A percentile compares a stretch with the other conserved stretches of the same genome.
phyloP scores from a whole-genome alignment of 2,797 vertebrate species.

The Atherinosoma microstoma region DNA sequence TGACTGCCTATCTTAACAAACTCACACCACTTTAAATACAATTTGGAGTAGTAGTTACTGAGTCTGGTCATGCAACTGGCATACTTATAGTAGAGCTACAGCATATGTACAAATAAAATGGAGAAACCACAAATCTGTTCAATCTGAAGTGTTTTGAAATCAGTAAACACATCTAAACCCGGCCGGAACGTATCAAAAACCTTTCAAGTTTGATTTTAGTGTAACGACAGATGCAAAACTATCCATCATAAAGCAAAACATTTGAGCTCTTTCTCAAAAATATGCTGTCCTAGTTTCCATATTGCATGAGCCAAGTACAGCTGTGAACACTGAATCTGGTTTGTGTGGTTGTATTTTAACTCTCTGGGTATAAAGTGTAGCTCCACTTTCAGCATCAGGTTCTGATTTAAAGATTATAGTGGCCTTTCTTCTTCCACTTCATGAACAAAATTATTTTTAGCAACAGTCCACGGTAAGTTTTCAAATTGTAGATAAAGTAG shows the following conservation, averaged over 20 bases:
- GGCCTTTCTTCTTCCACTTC: too few species aligned
- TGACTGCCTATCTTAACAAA: conserved; percentile 46
- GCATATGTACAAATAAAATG: not conserved
- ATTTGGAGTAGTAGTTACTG: conserved; percentile 28
- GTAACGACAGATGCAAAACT: not conserved
- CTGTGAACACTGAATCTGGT: not conserved
- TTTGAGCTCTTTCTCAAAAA: not conserved
- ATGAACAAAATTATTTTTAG: too few species aligned
- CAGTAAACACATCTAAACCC: not conserved
- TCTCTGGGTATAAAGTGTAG: not conserved
- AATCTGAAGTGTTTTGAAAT: not conserved
- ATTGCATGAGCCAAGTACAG: not conserved
- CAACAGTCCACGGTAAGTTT: too few species aligned
- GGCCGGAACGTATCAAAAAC: not conserved
- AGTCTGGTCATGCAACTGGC: conserved; percentile 1
- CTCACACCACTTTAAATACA: conserved; percentile 18
- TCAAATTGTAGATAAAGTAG: too few species aligned
- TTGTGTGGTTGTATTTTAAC: not conserved
- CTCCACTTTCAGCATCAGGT: not conserved
- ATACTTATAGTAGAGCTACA: not conserved
- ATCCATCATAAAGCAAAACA: not conserved
- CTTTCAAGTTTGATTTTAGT: not conserved
- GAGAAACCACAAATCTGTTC: not conserved
- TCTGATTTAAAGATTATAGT: too few species aligned
- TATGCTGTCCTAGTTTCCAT: not conserved